A percentile compares a stretch with the other conserved stretches of the same genome.
Evolutionary conservation across 2,888 invertebrate genomes (phyloP).

Genomic region (Oscheius onirici): DNA sequence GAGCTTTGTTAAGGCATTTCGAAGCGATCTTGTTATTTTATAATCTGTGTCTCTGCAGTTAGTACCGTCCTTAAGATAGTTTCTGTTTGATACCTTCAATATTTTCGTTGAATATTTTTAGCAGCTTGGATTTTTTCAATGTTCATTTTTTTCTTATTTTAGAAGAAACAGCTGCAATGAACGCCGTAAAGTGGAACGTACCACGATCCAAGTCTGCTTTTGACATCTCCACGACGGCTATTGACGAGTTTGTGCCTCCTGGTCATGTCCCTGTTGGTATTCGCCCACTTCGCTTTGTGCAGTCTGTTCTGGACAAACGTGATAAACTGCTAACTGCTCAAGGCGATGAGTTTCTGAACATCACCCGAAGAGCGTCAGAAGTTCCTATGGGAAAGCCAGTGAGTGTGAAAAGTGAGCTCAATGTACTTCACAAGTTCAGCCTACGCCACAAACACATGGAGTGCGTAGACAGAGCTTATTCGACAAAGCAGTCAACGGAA

Average conservation of each 20-base stretch:
- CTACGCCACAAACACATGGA: slow-evolving; percentile 5
- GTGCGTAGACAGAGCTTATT: slow-evolving; percentile 16
- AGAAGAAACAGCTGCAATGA: not conserved
- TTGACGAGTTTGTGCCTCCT: slow-evolving; percentile 6
- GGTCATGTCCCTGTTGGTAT: slow-evolving; percentile 5
- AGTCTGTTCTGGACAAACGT: slow-evolving; percentile 16
- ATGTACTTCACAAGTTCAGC: not conserved
- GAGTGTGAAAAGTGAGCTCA: slow-evolving; percentile 2
- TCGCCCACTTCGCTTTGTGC: not conserved
- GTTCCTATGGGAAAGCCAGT: slow-evolving; percentile 17
- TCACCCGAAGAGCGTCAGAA: slow-evolving; percentile 6
- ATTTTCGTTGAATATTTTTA: not conserved
- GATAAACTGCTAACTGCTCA: not conserved
- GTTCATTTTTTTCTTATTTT: not conserved
- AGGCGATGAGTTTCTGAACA: not conserved
- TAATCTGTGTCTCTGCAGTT: not conserved
- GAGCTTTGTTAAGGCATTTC: not conserved
- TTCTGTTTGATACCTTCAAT: not conserved
- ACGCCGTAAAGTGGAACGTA: not conserved
- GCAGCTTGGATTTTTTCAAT: not conserved
- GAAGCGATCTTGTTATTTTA: too few relatives aligned
- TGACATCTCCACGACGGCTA: slow-evolving; percentile 11
- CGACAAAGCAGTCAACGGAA: slow-evolving; percentile 19
- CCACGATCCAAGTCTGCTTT: slow-evolving; percentile 19
- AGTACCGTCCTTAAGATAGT: not conserved